These are phyloP conservation scores for Cephus spinipes DNA, from an alignment of 2,888 invertebrate species.

Conservation along the genomic window DNA sequence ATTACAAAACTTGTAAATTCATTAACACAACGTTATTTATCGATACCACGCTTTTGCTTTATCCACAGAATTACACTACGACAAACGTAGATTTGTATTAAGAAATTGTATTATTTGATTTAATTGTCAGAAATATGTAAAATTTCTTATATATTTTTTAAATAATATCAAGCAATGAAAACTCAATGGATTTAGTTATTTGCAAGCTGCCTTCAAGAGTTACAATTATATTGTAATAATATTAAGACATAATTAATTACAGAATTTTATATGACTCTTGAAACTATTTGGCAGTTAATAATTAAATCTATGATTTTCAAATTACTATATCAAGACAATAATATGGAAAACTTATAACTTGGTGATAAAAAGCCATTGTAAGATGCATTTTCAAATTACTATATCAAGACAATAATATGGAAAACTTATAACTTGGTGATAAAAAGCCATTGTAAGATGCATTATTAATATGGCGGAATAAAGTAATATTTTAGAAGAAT, in stretches of 20 bases:
- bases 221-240: background rate
- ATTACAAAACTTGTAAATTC: background rate
- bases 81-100: background rate
- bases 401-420: background rate
- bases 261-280: background rate
- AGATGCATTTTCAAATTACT: background rate
- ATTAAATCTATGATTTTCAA: background rate
- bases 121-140: background rate
- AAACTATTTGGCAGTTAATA: background rate
- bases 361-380: background rate
- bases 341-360: background rate
- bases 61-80: background rate
- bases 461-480: background rate
- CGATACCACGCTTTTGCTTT: background rate
- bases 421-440: background rate
- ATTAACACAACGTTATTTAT: background rate
- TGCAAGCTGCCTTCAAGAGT: background rate
- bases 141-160: background rate
- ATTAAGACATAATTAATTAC: background rate
- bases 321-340: background rate
- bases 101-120: background rate
- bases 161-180: background rate
- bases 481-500: background rate
- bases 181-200: background rate
- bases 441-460: background rate